A percentile compares a stretch with the other conserved stretches of the same genome.
Conservation (phyloP, 2,797 vertebrate species). For the Ptychadena robeensis region DNA sequence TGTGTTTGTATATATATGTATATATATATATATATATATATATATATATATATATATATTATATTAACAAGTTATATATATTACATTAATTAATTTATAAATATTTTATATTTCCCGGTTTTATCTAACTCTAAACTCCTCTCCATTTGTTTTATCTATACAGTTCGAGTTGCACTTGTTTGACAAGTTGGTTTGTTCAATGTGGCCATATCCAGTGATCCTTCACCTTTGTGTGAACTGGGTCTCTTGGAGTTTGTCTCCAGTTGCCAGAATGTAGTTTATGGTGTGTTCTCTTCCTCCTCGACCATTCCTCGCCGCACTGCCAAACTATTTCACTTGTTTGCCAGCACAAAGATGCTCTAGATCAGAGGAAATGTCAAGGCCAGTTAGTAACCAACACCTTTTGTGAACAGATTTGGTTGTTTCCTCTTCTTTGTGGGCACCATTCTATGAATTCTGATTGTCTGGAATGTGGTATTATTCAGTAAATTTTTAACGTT, state of each 20-base stretch:
- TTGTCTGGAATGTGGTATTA: not conserved
- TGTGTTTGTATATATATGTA: too few relatives aligned
- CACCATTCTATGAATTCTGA: not conserved
- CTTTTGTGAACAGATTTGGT: not conserved
- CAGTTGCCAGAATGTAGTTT: slow-evolving; percentile 45
- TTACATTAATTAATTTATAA: too few relatives aligned
- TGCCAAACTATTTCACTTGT: slow-evolving; percentile 54
- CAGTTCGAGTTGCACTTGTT: slow-evolving; percentile 5
- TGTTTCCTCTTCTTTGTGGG: not conserved
- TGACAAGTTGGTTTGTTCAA: slow-evolving; percentile 12
- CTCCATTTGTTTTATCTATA: not conserved
- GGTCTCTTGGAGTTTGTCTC: slow-evolving; percentile 4
- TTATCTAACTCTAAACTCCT: not conserved
- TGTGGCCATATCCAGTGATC: slow-evolving; percentile 19
- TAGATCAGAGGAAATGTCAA: slow-evolving; percentile 6
- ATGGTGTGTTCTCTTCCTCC: slow-evolving; percentile 32
- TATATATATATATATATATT: too few relatives aligned
- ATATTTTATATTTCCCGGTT: too few relatives aligned
- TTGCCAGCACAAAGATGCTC: slow-evolving; percentile 47
- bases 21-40: too few relatives aligned
- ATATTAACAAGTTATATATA: too few relatives aligned
- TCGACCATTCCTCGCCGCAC: slow-evolving; percentile 26
- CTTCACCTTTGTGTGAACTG: slow-evolving; percentile 56
- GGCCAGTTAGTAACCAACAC: slow-evolving; percentile 21
- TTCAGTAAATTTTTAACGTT: not conserved